Evolutionary conservation across 1,140 invertebrate genomes (phyloP).

Genomic region (Pseudoatta argentina): DNA sequence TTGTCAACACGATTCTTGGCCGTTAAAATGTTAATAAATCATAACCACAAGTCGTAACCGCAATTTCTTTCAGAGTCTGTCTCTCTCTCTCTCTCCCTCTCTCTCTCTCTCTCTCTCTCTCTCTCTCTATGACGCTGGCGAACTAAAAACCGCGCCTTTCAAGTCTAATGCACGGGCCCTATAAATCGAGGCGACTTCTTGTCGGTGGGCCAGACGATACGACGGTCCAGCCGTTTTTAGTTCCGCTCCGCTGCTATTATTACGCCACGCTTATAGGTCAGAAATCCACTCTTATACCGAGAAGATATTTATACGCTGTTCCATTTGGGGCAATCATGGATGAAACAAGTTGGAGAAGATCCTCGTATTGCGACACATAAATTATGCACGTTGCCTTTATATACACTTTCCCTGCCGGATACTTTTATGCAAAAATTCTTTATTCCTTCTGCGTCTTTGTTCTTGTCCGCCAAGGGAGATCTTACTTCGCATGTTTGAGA

Average conservation of each 20-base stretch:
- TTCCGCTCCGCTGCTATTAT: slow-evolving; percentile 60
- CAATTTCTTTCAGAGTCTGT: slow-evolving; percentile 51
- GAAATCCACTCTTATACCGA: slow-evolving; percentile 56
- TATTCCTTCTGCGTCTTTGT: slow-evolving; percentile 5
- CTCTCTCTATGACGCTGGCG: slow-evolving; percentile 4
- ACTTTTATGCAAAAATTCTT: slow-evolving; percentile 56
- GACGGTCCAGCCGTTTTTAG: slow-evolving; percentile 62
- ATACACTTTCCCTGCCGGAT: slow-evolving; percentile 32
- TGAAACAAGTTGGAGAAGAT: slow-evolving; percentile 56
- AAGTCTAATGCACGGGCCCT: slow-evolving; percentile 60
- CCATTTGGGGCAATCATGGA: slow-evolving; percentile 63
- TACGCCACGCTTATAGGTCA: slow-evolving; percentile 57
- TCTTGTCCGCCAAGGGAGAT: slow-evolving; percentile 16
- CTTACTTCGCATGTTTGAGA: slow-evolving; percentile 18
- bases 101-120: slow-evolving; percentile 35
- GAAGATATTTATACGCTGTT: slow-evolving; percentile 57
- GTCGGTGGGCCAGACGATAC: slow-evolving; percentile 60
- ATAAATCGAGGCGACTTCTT: slow-evolving; percentile 60
- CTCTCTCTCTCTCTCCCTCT: slow-evolving; percentile 12
- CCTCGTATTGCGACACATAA: slow-evolving; percentile 59
- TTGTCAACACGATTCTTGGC: slow-evolving; percentile 32
- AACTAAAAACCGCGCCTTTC: slow-evolving; percentile 51
- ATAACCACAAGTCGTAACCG: slow-evolving; percentile 53
- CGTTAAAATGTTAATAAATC: slow-evolving; percentile 58
- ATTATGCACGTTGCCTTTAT: slow-evolving; percentile 42